Percentiles rank a stretch among this genome's conserved stretches.
Conservation (phyloP, 2,888 invertebrate species). For the Trissonchulus latispiculum region DNA sequence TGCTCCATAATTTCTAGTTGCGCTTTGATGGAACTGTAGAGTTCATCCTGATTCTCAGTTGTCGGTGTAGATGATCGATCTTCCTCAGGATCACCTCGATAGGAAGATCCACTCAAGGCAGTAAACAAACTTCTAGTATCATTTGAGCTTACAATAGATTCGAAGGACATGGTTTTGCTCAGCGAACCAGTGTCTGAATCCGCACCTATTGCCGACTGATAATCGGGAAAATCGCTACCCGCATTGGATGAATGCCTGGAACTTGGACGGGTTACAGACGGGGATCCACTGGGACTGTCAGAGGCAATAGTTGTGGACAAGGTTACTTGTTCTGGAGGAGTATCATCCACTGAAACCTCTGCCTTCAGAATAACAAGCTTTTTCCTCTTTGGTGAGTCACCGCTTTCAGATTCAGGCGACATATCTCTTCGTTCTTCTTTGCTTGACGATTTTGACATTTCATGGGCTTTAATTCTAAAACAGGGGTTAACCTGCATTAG, state of each 20-base stretch:
- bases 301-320: not conserved
- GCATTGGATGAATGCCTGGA: conserved; percentile 9
- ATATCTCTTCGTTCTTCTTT: too few species aligned
- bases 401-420: not conserved
- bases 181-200: not conserved
- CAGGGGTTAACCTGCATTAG: too few species aligned
- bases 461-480: too few species aligned
- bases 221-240: not conserved
- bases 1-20: conserved; percentile 25
- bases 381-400: not conserved
- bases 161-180: conserved; percentile 15
- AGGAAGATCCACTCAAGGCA: conserved; percentile 25
- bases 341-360: conserved; percentile 16
- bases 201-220: not conserved
- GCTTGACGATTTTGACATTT: too few species aligned
- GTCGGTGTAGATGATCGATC: conserved; percentile 38
- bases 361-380: conserved; percentile 8
- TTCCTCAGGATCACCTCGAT: not conserved
- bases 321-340: conserved; percentile 17
- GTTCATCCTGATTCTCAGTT: conserved; percentile 25
- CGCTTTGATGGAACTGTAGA: conserved; percentile 7
- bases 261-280: not conserved
- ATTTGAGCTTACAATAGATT: conserved; percentile 13
- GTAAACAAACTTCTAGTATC: conserved; percentile 33
- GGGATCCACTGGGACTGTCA: not conserved